phyloP scores from a whole-genome alignment of 2,797 vertebrate species.

The Tachyglossus aculeatus region DNA sequence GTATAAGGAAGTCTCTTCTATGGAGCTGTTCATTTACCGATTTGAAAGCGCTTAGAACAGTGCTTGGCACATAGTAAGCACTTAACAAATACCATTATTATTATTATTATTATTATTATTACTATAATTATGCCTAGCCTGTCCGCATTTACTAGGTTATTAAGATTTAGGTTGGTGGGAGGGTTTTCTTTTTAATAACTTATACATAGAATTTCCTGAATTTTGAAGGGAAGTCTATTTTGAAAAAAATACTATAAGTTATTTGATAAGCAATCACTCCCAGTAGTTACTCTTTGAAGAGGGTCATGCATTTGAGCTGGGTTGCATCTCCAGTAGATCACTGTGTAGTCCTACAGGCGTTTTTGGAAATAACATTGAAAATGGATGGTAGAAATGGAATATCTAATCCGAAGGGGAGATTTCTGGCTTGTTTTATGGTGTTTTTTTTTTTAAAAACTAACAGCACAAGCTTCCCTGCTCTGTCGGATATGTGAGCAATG shows the following conservation, averaged over 20 bases:
- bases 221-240: background rate
- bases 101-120: background rate
- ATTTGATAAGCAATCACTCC: background rate
- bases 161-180: background rate
- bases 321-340: constrained; percentile 12
- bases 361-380: constrained; percentile 51
- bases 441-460: background rate
- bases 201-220: constrained; percentile 1
- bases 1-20: too few species aligned
- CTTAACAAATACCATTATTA: too few species aligned
- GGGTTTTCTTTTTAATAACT: background rate
- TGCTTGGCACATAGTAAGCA: too few species aligned
- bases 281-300: rapidly evolving
- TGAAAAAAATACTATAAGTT: background rate
- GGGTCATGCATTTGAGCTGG: constrained; percentile 31
- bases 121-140: background rate
- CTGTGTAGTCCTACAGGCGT: constrained; percentile 23
- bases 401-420: constrained; percentile 16
- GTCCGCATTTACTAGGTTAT: constrained; percentile 14
- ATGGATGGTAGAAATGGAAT: constrained; percentile 41
- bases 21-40: too few species aligned
- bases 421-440: background rate
- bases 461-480: background rate
- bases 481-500: constrained; percentile 21
- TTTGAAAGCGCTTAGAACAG: too few species aligned